Evolutionary conservation across 2,113 vertebrate genomes (phyloP).

Genomic region (Montifringilla adamsi): DNA sequence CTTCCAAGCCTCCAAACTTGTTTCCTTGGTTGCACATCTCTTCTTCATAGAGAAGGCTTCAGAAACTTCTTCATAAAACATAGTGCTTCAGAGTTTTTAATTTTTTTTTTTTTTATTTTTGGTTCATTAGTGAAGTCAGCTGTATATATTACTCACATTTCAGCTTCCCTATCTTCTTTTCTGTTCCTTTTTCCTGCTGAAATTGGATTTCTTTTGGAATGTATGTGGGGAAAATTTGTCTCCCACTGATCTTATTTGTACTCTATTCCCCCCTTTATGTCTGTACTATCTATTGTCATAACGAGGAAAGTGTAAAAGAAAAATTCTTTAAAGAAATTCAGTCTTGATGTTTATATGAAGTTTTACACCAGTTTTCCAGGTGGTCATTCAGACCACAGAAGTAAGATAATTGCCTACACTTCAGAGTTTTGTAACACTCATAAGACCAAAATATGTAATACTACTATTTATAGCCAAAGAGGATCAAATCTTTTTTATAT

Average conservation of each 20-base stretch:
- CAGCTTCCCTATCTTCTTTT: neutral
- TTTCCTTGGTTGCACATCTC: neutral
- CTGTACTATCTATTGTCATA: neutral
- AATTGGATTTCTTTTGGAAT: neutral
- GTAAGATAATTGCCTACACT: neutral
- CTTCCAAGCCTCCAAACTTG: neutral
- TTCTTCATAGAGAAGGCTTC: neutral
- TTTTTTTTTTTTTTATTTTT: neutral
- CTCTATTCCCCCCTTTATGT: rapidly evolving
- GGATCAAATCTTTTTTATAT: neutral
- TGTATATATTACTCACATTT: neutral
- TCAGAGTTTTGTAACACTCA: neutral
- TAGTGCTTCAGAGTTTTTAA: neutral
- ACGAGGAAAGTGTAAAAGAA: neutral
- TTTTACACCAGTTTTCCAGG: neutral
- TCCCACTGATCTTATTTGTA: neutral
- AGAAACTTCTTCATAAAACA: neutral
- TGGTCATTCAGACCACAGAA: neutral
- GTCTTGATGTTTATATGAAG: neutral
- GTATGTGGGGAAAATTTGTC: neutral
- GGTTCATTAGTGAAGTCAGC: neutral
- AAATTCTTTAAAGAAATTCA: neutral
- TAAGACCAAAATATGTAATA: neutral
- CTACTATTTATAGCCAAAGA: neutral
- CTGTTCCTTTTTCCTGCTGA: neutral